A percentile compares a stretch with the other conserved stretches of the same genome.
phyloP scores from a whole-genome alignment of 92 coral and sea anemone genomes.

The Umimayanthus kanabou region DNA sequence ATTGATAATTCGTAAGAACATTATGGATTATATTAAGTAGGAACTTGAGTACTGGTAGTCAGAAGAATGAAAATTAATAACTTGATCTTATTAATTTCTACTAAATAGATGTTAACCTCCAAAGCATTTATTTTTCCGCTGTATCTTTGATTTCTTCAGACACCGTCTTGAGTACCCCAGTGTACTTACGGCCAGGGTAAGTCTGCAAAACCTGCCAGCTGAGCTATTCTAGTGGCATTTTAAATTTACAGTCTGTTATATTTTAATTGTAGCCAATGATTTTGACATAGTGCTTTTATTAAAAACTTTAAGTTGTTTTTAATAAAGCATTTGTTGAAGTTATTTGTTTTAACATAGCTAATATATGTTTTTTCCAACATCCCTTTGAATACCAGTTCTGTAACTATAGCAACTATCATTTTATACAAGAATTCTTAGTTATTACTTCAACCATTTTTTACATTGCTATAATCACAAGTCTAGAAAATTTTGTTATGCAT shows the following conservation, averaged over 20 bases:
- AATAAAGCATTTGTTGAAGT: too few species aligned
- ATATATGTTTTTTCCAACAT: too few species aligned
- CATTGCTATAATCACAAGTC: neutral
- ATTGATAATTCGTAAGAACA: too few species aligned
- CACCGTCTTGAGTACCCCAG: constrained; percentile 88
- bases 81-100: too few species aligned
- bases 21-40: too few species aligned
- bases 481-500: too few species aligned
- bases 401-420: neutral
- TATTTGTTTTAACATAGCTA: too few species aligned
- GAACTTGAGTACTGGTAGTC: neutral
- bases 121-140: neutral
- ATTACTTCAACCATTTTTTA: too few species aligned
- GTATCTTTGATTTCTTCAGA: constrained; percentile 49
- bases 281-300: too few species aligned
- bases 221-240: neutral
- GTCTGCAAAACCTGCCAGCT: neutral
- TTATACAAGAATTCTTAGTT: neutral
- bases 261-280: too few species aligned
- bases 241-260: neutral
- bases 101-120: neutral
- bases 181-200: constrained; percentile 91
- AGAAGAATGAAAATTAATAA: too few species aligned
- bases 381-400: neutral
- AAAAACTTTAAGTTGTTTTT: too few species aligned